phyloP scores from a whole-genome alignment of 2,888 invertebrate species.

The Malacosoma neustria region DNA sequence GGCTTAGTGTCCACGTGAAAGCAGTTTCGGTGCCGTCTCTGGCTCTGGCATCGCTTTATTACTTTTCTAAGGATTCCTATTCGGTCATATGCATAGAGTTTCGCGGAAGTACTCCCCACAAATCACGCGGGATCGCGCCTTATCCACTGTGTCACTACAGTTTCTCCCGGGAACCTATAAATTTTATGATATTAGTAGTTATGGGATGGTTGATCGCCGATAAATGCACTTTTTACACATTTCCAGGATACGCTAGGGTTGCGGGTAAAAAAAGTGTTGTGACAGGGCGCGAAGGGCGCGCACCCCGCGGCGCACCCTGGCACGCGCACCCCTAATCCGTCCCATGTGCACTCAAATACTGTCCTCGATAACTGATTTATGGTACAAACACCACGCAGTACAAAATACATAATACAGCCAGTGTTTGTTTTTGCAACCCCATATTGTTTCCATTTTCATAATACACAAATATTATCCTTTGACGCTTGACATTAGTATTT shows the following conservation, averaged over 20 bases:
- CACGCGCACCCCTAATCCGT: constrained; percentile 2
- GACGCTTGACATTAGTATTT: too few species aligned
- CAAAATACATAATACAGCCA: too few species aligned
- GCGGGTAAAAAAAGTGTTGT: constrained; percentile 27
- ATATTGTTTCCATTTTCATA: too few species aligned
- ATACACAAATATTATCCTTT: too few species aligned
- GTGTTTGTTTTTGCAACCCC: constrained; percentile 7
- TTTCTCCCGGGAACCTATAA: constrained; percentile 43
- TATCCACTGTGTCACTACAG: constrained; percentile 9
- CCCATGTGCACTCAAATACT: constrained; percentile 1
- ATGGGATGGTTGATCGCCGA: constrained; percentile 27
- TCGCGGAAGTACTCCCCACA: constrained; percentile 7
- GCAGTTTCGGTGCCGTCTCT: too few species aligned
- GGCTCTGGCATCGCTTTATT: background rate
- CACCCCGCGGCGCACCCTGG: constrained; percentile 22
- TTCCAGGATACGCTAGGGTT: constrained; percentile 27
- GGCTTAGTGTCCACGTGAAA: too few species aligned
- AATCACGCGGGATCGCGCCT: background rate
- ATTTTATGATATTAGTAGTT: constrained; percentile 41
- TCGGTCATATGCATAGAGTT: background rate
- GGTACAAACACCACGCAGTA: too few species aligned
- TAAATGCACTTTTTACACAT: constrained; percentile 19
- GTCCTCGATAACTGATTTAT: constrained; percentile 18
- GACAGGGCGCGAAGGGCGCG: constrained; percentile 21
- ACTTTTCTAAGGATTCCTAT: background rate